These are phyloP conservation scores for Temnothorax unifasciatus DNA, from an alignment of 2,888 invertebrate species.

Conservation along the genomic window DNA sequence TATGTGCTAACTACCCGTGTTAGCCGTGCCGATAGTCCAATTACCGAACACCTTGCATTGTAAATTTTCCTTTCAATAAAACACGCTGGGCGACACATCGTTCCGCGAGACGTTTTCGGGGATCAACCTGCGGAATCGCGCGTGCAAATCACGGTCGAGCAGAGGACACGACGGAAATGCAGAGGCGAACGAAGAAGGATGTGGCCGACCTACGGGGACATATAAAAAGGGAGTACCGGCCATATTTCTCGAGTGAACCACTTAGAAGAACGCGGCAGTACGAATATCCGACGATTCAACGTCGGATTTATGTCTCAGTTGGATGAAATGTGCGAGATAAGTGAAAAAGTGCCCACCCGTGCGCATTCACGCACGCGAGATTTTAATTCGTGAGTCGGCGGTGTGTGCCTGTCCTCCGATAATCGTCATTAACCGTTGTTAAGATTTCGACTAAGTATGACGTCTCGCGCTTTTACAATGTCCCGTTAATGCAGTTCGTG, in stretches of 20 bases:
- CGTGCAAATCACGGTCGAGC: background rate
- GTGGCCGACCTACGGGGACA: conserved; percentile 30
- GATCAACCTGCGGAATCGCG: background rate
- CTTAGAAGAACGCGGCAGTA: conserved; percentile 44
- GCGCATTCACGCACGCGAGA: conserved; percentile 8
- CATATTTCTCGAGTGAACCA: conserved; percentile 35
- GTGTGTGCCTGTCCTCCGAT: too few species aligned
- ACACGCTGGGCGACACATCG: too few species aligned
- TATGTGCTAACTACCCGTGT: conserved; percentile 47
- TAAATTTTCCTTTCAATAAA: too few species aligned
- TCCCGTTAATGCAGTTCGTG: conserved; percentile 33
- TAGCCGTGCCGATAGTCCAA: conserved; percentile 1
- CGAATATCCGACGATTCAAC: conserved; percentile 43
- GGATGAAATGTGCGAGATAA: conserved; percentile 55
- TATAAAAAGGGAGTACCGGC: conserved; percentile 10
- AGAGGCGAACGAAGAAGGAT: conserved; percentile 57
- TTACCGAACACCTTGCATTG: background rate
- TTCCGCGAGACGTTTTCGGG: background rate
- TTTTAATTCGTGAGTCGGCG: conserved; percentile 1
- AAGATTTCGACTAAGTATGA: conserved; percentile 43
- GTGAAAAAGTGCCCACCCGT: conserved; percentile 17
- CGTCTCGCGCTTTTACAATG: background rate
- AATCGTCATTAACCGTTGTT: conserved; percentile 45
- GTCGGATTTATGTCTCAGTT: conserved; percentile 52
- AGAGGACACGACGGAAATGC: conserved; percentile 14